Evolutionary conservation across 2,888 invertebrate genomes (phyloP), one percentile per base, ranked within the genome.

Genomic region (Pseudococcus viburni): DNA sequence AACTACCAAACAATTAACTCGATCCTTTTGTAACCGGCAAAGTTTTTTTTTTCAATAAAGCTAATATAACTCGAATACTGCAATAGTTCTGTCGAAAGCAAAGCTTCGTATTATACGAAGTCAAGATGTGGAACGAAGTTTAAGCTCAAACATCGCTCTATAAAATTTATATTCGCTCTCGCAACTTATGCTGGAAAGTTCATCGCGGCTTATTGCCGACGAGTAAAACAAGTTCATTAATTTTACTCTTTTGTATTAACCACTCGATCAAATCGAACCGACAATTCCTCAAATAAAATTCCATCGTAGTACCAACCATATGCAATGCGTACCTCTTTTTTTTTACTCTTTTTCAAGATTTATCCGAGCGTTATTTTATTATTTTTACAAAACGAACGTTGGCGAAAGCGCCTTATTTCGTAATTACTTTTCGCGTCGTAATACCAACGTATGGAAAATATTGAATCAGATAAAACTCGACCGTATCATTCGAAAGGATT

Each of bases 191-290:
- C 26, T 77, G 33, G 33, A 33, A 77, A 77, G 77, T 77, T 77
- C 39, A 77, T 77, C 77, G 77, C 17, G 12, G 77, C 77, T 77
- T 39, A 77, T 77, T 77, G 39, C 77, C 77, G 77, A 0, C 77
- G 77, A 77, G 77, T 77, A 77, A 77, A 77, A 77, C 77, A 77
- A 77, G 77, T 77, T 77, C 77, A 77, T 77, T 77, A 77, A 77
- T 77, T 77, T 77, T 39, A 26, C 77, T 77, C 77, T 77, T 77
- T 77, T 77, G 22, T 77, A 64, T 19, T 64, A 77, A 77, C 77
- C 77, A 77, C 39, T 77, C 77, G 22, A 77, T 77, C 77, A 77
- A 77, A 77, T 77, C 77, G 77, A 77, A 77, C 77, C 77, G 26
- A 77, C 77, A 64, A 64, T 64, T 64, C 22, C 7, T 77, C 77